phyloP scores from a whole-genome alignment of 2,113 vertebrate species.

The Himantopus leucocephalus region DNA sequence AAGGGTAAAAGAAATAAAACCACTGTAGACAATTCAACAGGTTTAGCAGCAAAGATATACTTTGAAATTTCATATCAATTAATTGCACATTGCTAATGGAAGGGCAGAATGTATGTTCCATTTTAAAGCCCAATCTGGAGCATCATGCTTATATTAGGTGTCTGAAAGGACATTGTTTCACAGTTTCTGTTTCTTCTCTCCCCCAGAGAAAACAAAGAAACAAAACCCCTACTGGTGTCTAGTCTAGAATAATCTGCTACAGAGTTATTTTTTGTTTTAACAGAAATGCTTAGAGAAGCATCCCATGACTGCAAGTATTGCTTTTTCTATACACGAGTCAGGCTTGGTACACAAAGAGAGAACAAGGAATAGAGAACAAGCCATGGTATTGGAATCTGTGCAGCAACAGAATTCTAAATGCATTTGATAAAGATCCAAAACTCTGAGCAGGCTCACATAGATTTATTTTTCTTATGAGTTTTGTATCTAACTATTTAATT shows the following conservation, averaged over 20 bases:
- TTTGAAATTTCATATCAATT: not conserved
- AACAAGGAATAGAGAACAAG: not conserved
- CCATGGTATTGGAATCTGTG: not conserved
- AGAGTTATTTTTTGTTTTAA: not conserved
- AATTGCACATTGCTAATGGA: not conserved
- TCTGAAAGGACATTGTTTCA: not conserved
- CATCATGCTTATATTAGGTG: not conserved
- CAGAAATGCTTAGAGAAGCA: not conserved
- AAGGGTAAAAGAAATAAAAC: not conserved
- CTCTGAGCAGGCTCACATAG: not conserved
- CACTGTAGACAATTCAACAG: not conserved
- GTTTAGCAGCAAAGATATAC: not conserved
- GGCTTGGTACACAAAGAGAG: not conserved
- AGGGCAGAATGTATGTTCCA: not conserved
- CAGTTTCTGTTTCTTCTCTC: not conserved
- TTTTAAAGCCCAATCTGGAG: not conserved
- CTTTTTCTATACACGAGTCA: not conserved
- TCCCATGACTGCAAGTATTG: not conserved
- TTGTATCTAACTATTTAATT: not conserved
- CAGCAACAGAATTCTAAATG: not conserved
- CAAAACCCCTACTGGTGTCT: not conserved
- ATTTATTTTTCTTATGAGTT: not conserved
- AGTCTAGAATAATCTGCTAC: not conserved
- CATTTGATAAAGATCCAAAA: not conserved
- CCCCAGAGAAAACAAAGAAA: not conserved